Evolutionary conservation across 2,888 invertebrate genomes (phyloP).

Genomic region (Acleris laterana): DNA sequence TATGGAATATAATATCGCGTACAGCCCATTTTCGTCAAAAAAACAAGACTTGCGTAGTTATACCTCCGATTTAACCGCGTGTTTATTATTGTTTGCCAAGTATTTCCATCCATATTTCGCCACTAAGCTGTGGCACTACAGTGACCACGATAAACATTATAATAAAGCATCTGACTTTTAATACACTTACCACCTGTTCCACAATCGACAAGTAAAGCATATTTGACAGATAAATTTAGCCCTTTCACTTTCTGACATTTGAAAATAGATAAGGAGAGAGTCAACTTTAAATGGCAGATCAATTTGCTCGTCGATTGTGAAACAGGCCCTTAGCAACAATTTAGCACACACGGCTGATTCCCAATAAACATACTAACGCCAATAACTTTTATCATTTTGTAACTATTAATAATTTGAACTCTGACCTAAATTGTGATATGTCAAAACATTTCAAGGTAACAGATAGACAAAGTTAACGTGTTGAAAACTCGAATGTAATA

Average conservation of each 20-base stretch:
- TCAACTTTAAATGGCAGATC: no score
- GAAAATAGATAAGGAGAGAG: no score
- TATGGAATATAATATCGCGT: background rate
- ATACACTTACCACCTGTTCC: no score
- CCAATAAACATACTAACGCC: background rate
- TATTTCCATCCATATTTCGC: background rate
- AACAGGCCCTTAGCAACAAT: no score
- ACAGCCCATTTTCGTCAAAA: background rate
- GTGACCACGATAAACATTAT: background rate
- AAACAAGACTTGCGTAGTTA: no score
- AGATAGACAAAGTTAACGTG: background rate
- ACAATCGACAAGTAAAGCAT: no score
- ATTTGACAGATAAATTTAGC: no score
- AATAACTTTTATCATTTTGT: conserved; percentile 26
- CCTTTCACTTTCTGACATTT: no score
- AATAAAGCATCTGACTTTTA: background rate
- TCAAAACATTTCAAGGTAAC: conserved; percentile 18
- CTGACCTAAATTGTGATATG: conserved; percentile 32
- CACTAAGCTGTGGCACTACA: background rate
- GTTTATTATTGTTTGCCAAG: no score
- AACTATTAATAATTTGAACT: conserved; percentile 26
- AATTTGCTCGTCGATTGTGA: no score
- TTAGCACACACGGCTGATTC: conserved; percentile 6
- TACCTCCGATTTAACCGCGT: no score
- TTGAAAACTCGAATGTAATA: background rate